Conservation (phyloP, 2,113 vertebrate species). For the Oplegnathus fasciatus region DNA sequence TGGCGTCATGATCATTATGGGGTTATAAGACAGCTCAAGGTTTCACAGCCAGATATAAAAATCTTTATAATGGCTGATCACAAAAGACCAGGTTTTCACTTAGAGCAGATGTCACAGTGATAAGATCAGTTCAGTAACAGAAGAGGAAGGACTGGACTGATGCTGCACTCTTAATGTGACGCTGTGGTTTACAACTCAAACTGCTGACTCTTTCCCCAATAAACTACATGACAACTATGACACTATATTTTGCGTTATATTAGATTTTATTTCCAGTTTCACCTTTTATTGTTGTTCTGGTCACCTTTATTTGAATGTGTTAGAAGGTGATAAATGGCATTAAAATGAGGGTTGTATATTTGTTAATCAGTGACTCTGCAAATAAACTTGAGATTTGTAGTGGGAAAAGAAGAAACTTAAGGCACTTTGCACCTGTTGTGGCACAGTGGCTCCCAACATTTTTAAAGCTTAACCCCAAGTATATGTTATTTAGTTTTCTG, state of each 20-base stretch:
- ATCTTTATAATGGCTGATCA: not conserved
- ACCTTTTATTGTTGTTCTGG: not conserved
- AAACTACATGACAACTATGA: not conserved
- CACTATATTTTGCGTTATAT: not conserved
- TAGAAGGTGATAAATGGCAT: not conserved
- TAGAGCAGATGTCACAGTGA: not conserved
- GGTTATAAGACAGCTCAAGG: not conserved
- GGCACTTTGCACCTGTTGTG: too few species aligned
- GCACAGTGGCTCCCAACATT: not conserved
- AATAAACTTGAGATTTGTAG: not conserved
- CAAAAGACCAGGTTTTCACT: not conserved
- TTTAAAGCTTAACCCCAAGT: not conserved
- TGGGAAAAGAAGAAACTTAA: too few species aligned
- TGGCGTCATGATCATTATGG: not conserved
- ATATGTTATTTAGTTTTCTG: not conserved
- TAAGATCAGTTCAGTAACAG: not conserved
- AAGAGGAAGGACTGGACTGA: not conserved
- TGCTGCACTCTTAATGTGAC: not conserved
- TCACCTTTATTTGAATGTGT: not conserved
- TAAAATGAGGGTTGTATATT: not conserved
- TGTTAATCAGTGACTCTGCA: not conserved
- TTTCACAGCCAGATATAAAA: not conserved
- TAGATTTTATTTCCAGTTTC: not conserved
- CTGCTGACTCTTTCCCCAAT: not conserved
- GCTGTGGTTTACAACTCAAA: not conserved